These are phyloP conservation scores for Heliconius congener DNA, from an alignment of 1,140 invertebrate species.

Conservation along the genomic window DNA sequence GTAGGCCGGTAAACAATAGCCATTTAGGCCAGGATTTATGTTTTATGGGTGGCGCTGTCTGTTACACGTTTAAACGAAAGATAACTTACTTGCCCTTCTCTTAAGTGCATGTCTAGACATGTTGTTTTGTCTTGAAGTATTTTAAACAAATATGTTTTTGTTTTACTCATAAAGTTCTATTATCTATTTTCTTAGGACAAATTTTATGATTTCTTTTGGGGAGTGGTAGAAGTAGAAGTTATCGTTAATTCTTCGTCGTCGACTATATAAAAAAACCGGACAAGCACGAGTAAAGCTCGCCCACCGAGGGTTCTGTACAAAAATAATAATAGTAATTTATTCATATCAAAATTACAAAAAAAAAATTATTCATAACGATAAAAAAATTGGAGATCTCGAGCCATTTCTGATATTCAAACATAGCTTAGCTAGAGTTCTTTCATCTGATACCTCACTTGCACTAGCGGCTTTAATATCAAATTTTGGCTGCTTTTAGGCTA, in stretches of 20 bases:
- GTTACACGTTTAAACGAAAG: slow-evolving; percentile 1
- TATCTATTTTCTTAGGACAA: neutral
- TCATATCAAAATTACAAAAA: too few relatives aligned
- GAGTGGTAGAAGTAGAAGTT: neutral
- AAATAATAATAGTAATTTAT: too few relatives aligned
- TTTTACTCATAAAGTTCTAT: neutral
- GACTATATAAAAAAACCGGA: too few relatives aligned
- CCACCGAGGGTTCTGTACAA: too few relatives aligned
- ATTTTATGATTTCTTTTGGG: neutral
- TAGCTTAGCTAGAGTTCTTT: too few relatives aligned
- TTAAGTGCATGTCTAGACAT: slow-evolving; percentile 22
- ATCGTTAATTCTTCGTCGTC: neutral
- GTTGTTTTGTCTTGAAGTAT: slow-evolving; percentile 6
- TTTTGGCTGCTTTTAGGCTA: too few relatives aligned
- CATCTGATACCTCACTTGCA: too few relatives aligned
- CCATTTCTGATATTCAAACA: too few relatives aligned
- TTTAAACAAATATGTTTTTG: neutral
- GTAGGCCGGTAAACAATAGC: slow-evolving; percentile 30
- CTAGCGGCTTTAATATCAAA: too few relatives aligned
- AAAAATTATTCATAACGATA: too few relatives aligned
- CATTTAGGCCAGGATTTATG: slow-evolving; percentile 17
- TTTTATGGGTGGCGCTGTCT: slow-evolving; percentile 28
- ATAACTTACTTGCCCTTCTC: slow-evolving; percentile 4
- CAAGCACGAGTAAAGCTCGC: too few relatives aligned
- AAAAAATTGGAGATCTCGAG: too few relatives aligned